Evolutionary conservation across 2,113 vertebrate genomes (phyloP).

Genomic region (Poeciliopsis retropinna): DNA sequence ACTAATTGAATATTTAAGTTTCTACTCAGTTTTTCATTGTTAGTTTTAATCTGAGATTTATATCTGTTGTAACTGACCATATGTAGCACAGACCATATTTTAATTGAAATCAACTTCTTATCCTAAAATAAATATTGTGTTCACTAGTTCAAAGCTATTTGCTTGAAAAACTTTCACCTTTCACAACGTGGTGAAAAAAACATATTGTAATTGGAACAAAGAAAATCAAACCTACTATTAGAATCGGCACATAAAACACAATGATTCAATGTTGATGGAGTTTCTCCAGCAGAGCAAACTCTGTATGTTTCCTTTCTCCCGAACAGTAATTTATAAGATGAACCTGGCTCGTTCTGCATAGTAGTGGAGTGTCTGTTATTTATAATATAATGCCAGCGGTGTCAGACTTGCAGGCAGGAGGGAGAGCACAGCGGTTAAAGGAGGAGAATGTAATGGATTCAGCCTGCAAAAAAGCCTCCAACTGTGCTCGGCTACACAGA

Average conservation of each 20-base stretch:
- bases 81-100: background rate
- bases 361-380: slow-evolving; percentile 33
- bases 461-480: slow-evolving; percentile 22
- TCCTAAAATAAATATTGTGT: background rate
- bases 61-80: background rate
- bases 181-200: no score
- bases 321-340: slow-evolving; percentile 12
- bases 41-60: background rate
- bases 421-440: slow-evolving; percentile 13
- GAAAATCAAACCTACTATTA: no score
- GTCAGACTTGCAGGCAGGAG: slow-evolving; percentile 27
- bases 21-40: background rate
- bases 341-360: slow-evolving; percentile 9
- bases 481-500: slow-evolving; percentile 17
- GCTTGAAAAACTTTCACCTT: no score
- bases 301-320: slow-evolving; percentile 1
- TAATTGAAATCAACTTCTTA: background rate
- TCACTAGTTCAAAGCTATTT: background rate
- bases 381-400: slow-evolving; percentile 37
- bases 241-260: background rate
- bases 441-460: slow-evolving; percentile 3
- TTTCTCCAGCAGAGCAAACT: background rate
- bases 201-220: no score
- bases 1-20: background rate
- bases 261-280: background rate